Percentiles rank a stretch among this genome's conserved stretches.
Evolutionary conservation across 2,888 invertebrate genomes (phyloP).

Genomic region (Muscina levida): DNA sequence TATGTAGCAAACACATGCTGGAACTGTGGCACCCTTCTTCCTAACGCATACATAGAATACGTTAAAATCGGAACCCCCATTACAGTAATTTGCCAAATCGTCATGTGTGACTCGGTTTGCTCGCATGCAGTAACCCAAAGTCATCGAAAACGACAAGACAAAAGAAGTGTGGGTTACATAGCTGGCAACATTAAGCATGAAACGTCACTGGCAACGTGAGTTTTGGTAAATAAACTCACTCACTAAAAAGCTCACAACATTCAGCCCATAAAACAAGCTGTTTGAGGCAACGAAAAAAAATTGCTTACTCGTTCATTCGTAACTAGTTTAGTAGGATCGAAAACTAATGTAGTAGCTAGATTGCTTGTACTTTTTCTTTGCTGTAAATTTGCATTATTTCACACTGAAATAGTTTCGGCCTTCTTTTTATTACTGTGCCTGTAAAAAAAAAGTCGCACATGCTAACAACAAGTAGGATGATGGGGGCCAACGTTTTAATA

Average conservation of each 20-base stretch:
- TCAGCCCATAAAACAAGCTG: conserved; percentile 18
- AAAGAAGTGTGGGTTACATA: conserved; percentile 17
- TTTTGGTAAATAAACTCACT: conserved; percentile 8
- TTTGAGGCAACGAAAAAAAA: background rate
- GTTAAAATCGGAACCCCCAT: background rate
- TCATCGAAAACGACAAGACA: conserved; percentile 13
- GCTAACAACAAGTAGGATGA: conserved; percentile 1
- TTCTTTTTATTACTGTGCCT: background rate
- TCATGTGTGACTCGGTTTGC: background rate
- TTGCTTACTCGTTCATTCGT: conserved; percentile 11
- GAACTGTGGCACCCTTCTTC: too few relatives aligned
- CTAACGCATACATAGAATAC: too few relatives aligned
- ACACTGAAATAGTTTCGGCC: conserved; percentile 29
- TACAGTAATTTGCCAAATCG: background rate
- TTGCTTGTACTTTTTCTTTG: background rate
- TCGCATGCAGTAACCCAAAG: background rate
- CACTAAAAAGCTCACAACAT: background rate
- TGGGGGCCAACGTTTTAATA: background rate
- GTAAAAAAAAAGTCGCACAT: conserved; percentile 25
- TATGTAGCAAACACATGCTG: too few relatives aligned
- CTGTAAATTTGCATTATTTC: conserved; percentile 25
- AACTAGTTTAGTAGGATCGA: conserved; percentile 10
- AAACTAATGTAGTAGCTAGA: conserved; percentile 13
- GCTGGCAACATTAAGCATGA: conserved; percentile 12
- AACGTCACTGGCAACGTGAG: background rate